These are phyloP conservation scores for Podargus strigoides DNA, from an alignment of 2,797 vertebrate species.

Conservation along the genomic window DNA sequence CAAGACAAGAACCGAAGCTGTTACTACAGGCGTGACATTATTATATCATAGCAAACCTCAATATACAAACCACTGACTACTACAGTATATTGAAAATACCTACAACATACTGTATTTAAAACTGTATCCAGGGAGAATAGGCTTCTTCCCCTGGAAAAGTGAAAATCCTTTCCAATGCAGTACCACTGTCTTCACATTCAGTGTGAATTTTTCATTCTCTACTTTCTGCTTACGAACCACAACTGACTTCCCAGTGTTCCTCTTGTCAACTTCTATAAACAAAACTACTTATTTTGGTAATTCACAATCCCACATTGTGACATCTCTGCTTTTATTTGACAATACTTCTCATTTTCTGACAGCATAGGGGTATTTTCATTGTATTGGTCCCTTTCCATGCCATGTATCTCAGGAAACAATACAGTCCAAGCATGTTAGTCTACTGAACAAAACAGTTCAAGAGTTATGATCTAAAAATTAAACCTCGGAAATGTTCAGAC, in stretches of 20 bases:
- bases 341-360: not conserved
- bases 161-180: not conserved
- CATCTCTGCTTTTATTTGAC: not conserved
- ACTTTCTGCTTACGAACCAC: not conserved
- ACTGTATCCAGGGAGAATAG: not conserved
- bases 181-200: not conserved
- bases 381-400: not conserved
- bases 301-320: not conserved
- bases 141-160: not conserved
- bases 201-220: not conserved
- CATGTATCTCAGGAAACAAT: not conserved
- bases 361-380: not conserved
- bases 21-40: not conserved
- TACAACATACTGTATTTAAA: not conserved
- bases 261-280: not conserved
- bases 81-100: not conserved
- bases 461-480: not conserved
- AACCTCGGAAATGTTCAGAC: not conserved
- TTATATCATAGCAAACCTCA: not conserved
- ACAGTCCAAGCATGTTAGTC: not conserved
- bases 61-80: not conserved
- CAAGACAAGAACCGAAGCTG: not conserved
- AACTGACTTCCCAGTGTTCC: not conserved
- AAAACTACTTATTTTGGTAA: not conserved
- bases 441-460: not conserved